These are phyloP conservation scores for Alosa alosa DNA, from an alignment of 2,113 vertebrate species.

Conservation along the genomic window DNA sequence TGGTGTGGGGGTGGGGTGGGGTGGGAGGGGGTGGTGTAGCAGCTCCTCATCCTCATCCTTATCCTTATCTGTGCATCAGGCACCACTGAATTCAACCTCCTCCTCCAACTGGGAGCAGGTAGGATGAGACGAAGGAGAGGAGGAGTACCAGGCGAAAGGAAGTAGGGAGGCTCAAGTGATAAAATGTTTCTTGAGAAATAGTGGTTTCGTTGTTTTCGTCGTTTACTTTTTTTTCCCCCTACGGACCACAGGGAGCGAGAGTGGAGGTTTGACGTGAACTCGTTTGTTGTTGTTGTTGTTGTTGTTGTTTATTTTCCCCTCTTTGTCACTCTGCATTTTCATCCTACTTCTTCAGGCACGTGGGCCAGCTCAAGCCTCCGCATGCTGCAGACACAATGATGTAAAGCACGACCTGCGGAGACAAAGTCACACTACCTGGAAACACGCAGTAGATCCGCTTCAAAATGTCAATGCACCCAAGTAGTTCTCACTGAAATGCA, in stretches of 20 bases:
- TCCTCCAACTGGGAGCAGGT: neutral
- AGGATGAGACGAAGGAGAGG: conserved; percentile 22
- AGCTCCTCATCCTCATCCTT: conserved; percentile 19
- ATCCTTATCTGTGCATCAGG: conserved; percentile 16
- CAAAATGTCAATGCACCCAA: neutral
- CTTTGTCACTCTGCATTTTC: neutral
- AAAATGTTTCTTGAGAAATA: conserved; percentile 26
- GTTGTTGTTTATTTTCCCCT: neutral
- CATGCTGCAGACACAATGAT: conserved; percentile 84
- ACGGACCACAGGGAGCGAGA: conserved; percentile 39
- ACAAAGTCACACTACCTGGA: neutral
- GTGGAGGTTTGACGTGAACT: conserved; percentile 26
- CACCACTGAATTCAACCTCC: neutral
- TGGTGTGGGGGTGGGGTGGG: neutral
- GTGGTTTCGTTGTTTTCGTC: neutral
- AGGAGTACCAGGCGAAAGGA: conserved; percentile 20
- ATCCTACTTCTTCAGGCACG: conserved; percentile 80
- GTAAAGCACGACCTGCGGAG: conserved; percentile 83
- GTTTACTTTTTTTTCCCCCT: conserved; percentile 46
- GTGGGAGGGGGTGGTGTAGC: neutral
- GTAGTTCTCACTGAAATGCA: neutral
- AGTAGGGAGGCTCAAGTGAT: conserved; percentile 9
- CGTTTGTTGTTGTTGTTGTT: conserved; percentile 21
- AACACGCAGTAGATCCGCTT: neutral
- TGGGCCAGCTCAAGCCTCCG: conserved; percentile 84